Evolutionary conservation across 2,797 vertebrate genomes (phyloP), one percentile per base, ranked within the genome.

Genomic region (Loris lydekkerianus): DNA sequence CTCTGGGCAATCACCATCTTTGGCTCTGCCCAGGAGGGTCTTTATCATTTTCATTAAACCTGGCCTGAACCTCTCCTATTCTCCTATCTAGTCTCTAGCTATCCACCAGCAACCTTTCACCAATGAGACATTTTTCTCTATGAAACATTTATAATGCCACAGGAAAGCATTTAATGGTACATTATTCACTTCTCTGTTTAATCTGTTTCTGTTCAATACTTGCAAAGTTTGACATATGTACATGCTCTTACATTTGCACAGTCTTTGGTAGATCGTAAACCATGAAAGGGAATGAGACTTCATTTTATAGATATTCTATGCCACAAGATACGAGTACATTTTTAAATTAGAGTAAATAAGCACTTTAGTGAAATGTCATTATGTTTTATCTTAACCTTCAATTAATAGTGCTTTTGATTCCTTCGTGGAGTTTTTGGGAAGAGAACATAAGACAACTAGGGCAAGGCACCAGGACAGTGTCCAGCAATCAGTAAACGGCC

Each of bases 171-270:
- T 34, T 75, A 89, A 81, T 58, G 40, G 34, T n/a, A n/a, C n/a
- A n/a, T 21, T 58, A 49, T 83, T 77, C 60, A 81, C 14, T 37
- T 49, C 58, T 89, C 69, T 83, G 37, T 83, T 84, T 87, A 60
- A 91, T 84, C 89, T 76, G 14, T 83, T 92, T 89, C 65, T 94
- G 31, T 31, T 94, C 85, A 82, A 31, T 10, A 94, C 84, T 86
- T 87, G 31, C 40, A 61, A 17, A n/a, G 21, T 92, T 87, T 83
- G 90, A 56, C 14, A 43, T 70, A 92, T 13, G 18, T 92, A 85
- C 92, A 43, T 40, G 25, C 81, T 93, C 67, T 53, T 67, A 40
- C 23, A 37, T 89, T 85, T 89, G 78, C 23, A 63, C 4, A 40
- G 29, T 69, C 70, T 86, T 21, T 84, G 31, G 60, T 29, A 23